Percentiles rank a stretch among this genome's conserved stretches.
Evolutionary conservation across 1,140 invertebrate species (phyloP).

Genomic region (Listronotus oregonensis): DNA sequence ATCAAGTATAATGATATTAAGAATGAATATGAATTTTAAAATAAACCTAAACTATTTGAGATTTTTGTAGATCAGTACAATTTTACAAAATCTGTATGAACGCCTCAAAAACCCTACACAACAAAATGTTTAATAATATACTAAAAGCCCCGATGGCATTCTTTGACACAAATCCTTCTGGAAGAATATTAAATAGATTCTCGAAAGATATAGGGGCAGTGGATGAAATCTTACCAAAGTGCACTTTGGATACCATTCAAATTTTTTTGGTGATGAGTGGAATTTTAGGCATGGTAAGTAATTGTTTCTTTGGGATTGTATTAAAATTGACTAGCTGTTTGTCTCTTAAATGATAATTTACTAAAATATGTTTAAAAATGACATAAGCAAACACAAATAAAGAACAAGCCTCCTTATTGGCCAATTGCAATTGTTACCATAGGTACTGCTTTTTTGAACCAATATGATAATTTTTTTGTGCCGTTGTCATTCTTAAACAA

Average conservation of each 20-base stretch:
- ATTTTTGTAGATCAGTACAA: conserved; percentile 57
- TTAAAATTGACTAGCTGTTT: no score
- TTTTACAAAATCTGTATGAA: conserved; percentile 83
- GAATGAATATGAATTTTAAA: no score
- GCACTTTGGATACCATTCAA: conserved; percentile 77
- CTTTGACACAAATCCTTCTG: conserved; percentile 64
- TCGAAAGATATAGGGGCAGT: conserved; percentile 80
- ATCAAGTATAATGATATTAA: no score
- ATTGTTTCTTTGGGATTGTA: neutral
- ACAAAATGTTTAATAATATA: conserved; percentile 80
- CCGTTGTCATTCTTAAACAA: no score
- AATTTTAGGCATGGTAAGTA: conserved; percentile 63
- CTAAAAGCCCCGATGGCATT: conserved; percentile 69
- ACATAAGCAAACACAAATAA: no score
- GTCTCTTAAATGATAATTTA: no score
- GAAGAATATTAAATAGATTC: conserved; percentile 75
- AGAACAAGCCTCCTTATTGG: no score
- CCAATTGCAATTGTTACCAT: no score
- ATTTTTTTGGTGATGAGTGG: conserved; percentile 62
- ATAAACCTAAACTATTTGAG: no score
- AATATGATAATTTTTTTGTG: no score
- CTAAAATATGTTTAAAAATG: no score
- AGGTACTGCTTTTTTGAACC: no score
- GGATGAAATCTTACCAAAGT: conserved; percentile 83
- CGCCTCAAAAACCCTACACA: conserved; percentile 77